A percentile compares a stretch with the other conserved stretches of the same genome.
These are phyloP conservation scores for Potamarius usumacintae DNA, from an alignment of 2,113 vertebrate species.

Conservation along the genomic window DNA sequence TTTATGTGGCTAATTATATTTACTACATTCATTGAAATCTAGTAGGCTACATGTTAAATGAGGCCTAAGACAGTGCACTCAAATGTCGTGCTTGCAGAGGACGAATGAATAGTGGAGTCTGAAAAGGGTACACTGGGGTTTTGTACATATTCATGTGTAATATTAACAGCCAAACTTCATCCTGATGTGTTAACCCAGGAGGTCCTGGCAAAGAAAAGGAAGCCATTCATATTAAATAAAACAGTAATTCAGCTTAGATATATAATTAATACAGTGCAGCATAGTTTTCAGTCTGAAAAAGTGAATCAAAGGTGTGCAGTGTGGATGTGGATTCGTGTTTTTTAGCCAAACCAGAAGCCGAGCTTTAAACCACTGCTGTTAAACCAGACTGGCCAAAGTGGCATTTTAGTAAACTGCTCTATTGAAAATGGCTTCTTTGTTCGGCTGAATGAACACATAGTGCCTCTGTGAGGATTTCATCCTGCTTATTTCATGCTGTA, in stretches of 20 bases:
- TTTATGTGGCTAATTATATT: background rate
- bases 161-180: conserved; percentile 22
- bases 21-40: background rate
- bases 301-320: conserved; percentile 39
- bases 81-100: background rate
- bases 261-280: conserved; percentile 35
- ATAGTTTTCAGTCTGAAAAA: conserved; percentile 23
- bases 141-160: conserved; percentile 28
- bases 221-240: conserved; percentile 44
- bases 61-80: background rate
- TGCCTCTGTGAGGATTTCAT: background rate
- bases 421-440: conserved; percentile 31
- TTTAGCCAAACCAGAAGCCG: conserved; percentile 45
- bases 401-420: background rate
- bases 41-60: background rate
- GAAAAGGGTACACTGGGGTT: conserved; percentile 15
- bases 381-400: conserved; percentile 11
- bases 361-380: conserved; percentile 24
- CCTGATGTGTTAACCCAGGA: conserved; percentile 19
- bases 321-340: conserved; percentile 35
- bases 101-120: background rate
- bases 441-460: background rate
- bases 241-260: conserved; percentile 39
- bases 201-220: conserved; percentile 19
- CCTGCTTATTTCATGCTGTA: background rate